phyloP scores from a whole-genome alignment of 1,140 invertebrate species.

The Metaphire vulgaris region DNA sequence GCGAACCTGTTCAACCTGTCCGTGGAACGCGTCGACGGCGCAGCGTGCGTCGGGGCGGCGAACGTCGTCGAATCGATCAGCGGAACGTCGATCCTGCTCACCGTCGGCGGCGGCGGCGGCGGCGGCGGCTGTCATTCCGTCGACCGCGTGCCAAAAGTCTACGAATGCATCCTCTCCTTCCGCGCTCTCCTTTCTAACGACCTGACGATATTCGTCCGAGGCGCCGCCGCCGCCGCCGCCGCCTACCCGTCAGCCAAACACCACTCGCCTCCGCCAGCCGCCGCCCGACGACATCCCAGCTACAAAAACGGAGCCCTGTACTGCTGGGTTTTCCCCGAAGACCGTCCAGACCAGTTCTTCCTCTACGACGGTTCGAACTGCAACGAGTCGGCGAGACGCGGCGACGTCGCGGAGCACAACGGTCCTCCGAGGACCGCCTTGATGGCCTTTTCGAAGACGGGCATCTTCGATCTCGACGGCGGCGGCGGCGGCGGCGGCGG shows the following conservation, averaged over 20 bases:
- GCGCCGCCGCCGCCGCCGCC: not conserved
- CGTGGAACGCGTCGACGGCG: not conserved
- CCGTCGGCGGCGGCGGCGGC: conserved; percentile 7
- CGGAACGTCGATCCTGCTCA: not conserved
- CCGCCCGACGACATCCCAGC: not conserved
- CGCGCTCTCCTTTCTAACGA: not conserved
- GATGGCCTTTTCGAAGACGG: not conserved
- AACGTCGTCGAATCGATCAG: not conserved
- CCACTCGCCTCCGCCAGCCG: not conserved
- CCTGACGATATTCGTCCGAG: not conserved
- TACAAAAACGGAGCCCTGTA: not conserved
- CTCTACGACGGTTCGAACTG: not conserved
- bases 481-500: too few species aligned
- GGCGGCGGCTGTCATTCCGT: not conserved
- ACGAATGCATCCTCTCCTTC: not conserved
- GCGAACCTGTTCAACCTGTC: not conserved
- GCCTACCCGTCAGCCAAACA: not conserved
- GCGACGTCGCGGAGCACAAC: not conserved
- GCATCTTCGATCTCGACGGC: not conserved
- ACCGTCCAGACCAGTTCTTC: not conserved
- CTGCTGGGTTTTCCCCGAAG: conserved; percentile 9
- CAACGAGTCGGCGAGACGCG: not conserved
- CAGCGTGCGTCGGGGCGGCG: conserved; percentile 2
- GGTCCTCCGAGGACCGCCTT: not conserved
- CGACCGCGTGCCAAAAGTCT: not conserved